These are phyloP conservation scores for Platypus cylindrus DNA, from an alignment of 2,888 invertebrate species.

Conservation along the genomic window DNA sequence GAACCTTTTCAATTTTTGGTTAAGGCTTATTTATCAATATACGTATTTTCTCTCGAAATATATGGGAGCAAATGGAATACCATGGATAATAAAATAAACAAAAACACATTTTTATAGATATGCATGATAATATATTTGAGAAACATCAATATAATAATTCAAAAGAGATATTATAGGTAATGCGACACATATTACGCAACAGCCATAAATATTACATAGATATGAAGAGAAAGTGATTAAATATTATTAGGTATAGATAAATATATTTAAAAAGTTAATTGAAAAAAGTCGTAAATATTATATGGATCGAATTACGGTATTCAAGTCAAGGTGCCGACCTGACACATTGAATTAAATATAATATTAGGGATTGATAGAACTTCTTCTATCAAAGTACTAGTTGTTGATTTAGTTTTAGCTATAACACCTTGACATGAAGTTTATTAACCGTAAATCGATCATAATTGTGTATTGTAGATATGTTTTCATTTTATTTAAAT, in stretches of 20 bases:
- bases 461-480: too few species aligned
- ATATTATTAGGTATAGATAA: slow-evolving; percentile 15
- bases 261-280: too few species aligned
- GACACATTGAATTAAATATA: slow-evolving; percentile 34
- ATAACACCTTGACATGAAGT: too few species aligned
- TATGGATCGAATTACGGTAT: slow-evolving; percentile 19
- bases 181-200: slow-evolving; percentile 34
- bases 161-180: slow-evolving; percentile 30
- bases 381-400: too few species aligned
- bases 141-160: slow-evolving; percentile 32
- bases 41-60: too few species aligned
- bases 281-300: slow-evolving; percentile 16
- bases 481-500: slow-evolving; percentile 30
- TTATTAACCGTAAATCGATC: too few species aligned
- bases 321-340: slow-evolving; percentile 34
- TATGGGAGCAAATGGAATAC: too few species aligned
- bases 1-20: too few species aligned
- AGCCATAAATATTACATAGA: slow-evolving; percentile 26
- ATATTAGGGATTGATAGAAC: slow-evolving; percentile 22
- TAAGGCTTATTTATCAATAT: too few species aligned
- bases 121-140: slow-evolving; percentile 21
- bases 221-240: slow-evolving; percentile 8
- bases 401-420: too few species aligned
- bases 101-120: slow-evolving; percentile 31
- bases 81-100: too few species aligned